Base-by-base conservation (phyloP, 2,797 vertebrate species). In the Moxostoma hubbsi region DNA sequence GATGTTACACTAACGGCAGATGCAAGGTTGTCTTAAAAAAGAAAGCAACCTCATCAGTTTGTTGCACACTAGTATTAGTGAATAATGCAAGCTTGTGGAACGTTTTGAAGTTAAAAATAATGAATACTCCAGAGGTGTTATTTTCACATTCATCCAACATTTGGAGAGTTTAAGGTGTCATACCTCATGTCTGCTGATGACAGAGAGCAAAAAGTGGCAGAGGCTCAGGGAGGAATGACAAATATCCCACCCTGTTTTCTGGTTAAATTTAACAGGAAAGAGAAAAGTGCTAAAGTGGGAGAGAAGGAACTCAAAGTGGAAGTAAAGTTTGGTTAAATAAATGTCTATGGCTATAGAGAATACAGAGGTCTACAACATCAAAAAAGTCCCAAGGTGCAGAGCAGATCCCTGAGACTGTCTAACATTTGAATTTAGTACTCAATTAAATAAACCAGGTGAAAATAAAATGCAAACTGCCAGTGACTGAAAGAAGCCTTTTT, bases 101-200 rank as follows among this genome's bases (percentile, higher is more conserved):
- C 45, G 0, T 58, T 75, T 70, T 57, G 11, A 74, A 74, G 53
- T 49, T n/a, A 62, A 18, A 72, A 46, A 73, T 63, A 65, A 63
- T 64, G 65, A 76, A 59, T 50, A 61, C 36, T 18, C 15, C 45
- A 51, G 47, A 57, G 51, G 53, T 72, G 10, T 72, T 49, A 11
- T 79, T 73, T 63, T 65, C 80, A 79, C 66, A 51, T 71, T 69
- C 5, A 12, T 59, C 8, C 53, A 59, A 47, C 15, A 50, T 69
- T 69, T 75, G 79, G 57, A 68, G 63, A 67, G 50, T 68, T 77
- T 45, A 68, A 77, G 9, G 65, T 68, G 65, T 61, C n/a, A 18
- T 46, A 66, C 53, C 5, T 64, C 61, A 53, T 4, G 7, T 58
- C 18, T 66, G 53, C 55, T 43, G 15, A 15, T 73, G 54, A 66